phyloP scores from a whole-genome alignment of 1,140 invertebrate genomes.

The Aricia agestis region DNA sequence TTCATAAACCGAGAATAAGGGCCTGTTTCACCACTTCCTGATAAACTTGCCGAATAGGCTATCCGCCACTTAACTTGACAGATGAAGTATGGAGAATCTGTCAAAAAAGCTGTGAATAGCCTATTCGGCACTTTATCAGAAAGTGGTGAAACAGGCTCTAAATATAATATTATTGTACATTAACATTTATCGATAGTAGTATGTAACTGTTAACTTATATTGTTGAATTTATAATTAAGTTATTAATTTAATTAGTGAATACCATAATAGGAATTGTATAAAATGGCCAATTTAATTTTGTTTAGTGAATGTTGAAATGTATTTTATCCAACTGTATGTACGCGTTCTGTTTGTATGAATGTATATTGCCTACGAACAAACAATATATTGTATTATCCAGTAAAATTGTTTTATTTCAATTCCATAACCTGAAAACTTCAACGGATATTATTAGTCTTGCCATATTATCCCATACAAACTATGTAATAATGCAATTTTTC shows the following conservation, averaged over 20 bases:
- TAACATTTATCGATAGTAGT: constrained; percentile 26
- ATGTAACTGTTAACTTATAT: constrained; percentile 47
- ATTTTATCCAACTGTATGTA: constrained; percentile 34
- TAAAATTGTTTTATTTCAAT: constrained; percentile 13
- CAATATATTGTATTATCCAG: constrained; percentile 26
- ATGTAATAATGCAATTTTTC: too few species aligned
- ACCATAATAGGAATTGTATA: constrained; percentile 29
- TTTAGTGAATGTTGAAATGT: constrained; percentile 24
- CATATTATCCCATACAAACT: too few species aligned
- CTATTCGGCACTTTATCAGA: too few species aligned
- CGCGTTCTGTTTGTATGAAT: constrained; percentile 38
- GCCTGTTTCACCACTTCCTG: too few species aligned
- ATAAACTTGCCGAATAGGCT: too few species aligned
- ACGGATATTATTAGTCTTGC: too few species aligned
- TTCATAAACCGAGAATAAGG: too few species aligned
- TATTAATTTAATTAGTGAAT: constrained; percentile 26
- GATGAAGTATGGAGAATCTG: too few species aligned
- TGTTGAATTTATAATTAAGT: constrained; percentile 46
- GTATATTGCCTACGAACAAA: constrained; percentile 40
- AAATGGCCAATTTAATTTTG: constrained; percentile 29
- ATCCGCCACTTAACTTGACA: too few species aligned
- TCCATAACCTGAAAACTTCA: background rate
- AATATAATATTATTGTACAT: background rate
- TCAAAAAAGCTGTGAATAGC: too few species aligned
- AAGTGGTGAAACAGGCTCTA: background rate